phyloP scores from a whole-genome alignment of 1,140 invertebrate species.

The Asbolus verrucosus region DNA sequence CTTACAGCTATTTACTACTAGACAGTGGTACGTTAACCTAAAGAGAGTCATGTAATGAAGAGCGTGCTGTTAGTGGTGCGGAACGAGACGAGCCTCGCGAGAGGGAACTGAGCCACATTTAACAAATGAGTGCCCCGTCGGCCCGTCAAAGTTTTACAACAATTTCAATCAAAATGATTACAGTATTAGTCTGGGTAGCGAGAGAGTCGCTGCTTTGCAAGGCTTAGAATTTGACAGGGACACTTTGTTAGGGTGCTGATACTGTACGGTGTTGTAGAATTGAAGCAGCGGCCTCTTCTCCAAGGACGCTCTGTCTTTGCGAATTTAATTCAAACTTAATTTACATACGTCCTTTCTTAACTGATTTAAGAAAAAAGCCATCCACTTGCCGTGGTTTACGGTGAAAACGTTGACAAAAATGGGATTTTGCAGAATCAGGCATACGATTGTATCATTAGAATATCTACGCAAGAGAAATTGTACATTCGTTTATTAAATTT shows the following conservation, averaged over 20 bases:
- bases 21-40: constrained; percentile 8
- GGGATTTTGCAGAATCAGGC: background rate
- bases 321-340: constrained; percentile 36
- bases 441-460: no score
- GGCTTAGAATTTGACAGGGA: constrained; percentile 37
- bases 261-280: constrained; percentile 24
- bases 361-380: constrained; percentile 24
- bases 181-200: constrained; percentile 52
- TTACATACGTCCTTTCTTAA: constrained; percentile 26
- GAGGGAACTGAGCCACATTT: constrained; percentile 49
- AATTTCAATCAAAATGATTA: constrained; percentile 58
- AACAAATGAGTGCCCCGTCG: constrained; percentile 53
- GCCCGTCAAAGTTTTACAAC: constrained; percentile 56
- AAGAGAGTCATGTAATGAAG: constrained; percentile 32
- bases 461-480: no score
- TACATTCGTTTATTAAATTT: no score
- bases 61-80: constrained; percentile 22
- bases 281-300: background rate
- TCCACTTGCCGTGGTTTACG: constrained; percentile 23
- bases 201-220: constrained; percentile 37
- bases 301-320: background rate
- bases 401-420: no score
- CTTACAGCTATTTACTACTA: background rate
- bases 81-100: constrained; percentile 48
- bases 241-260: constrained; percentile 34